Base-by-base conservation (phyloP, 2,888 invertebrate genomes). In the Drosophila siamana region DNA sequence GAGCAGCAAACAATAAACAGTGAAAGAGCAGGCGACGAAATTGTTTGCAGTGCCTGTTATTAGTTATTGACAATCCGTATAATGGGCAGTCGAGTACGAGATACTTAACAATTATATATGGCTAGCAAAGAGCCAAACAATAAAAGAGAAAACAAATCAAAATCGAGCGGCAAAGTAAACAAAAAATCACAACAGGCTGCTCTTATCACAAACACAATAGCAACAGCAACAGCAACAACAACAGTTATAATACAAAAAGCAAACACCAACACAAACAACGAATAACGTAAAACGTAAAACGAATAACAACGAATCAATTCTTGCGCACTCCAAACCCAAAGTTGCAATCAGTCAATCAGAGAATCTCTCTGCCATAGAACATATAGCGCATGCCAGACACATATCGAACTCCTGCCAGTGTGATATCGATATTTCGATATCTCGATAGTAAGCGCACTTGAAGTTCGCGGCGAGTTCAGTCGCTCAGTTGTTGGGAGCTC, bases 51-150 rank as follows among this genome's bases (percentile, higher is more conserved):
- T 48, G 28, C 55, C 55, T 15, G 15, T 67, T 60, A 69, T 61
- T 69, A 51, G 46, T 46, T 47, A 74, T 60, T 76, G 74, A 67
- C 78, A 73, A 78, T 78, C 48, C 56, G 70, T 33, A 73, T 60
- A 61, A 69, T 61, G 64, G 59, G 36, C 60, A 57, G 47, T 19
- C 46, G 44, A 38, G 33, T 33, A 48, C 33, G 24, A 48, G 48
- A 16, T 33, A 48, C 16, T 33, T 48, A 48, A 48, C 24, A 44
- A 24, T 46, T 40, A 28, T 43, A 57, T 15, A 51, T 38, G 56
- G 50, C 55, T 54, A 60, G 38, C 26, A 2, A 52, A 41, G 16
- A 13, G 28, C 7, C 51, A 54, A 57, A 72, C 41, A 72, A 38
- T 52, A 22, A 43, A 52, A 48, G 33, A 65, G 43, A 62, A 63